Evolutionary conservation across 2,797 vertebrate genomes (phyloP), one percentile per base, ranked within the genome.

Genomic region (Sus cebifrons): DNA sequence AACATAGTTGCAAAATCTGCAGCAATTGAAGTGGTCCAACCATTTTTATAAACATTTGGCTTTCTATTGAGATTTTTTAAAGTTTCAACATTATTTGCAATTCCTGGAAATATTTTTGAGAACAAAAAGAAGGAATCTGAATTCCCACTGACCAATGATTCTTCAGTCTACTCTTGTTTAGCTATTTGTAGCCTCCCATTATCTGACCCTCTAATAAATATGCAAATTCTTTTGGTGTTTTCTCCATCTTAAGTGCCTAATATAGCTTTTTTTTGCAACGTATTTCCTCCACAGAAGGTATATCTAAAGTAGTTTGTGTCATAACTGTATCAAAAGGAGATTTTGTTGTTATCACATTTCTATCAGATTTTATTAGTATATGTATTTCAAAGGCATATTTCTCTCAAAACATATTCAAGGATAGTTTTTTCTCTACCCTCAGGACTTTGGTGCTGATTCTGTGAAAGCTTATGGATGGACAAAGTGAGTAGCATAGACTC

Each of bases 1-100:
- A 92, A 67, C 65, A 81, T 81, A 49, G 40, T 87, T 93, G 58
- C 86, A 93, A 96, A 96, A 96, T 74, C 62, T 85, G 25, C 60
- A 68, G 25, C 21, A 85, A 62, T 62, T 68, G 36, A 96, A 74
- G 88, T 2, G 18, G 8, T 84, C 65, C 89, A 96, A 68, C 15
- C 32, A 93, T 85, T 84, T 92, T 58, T 92, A 82, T 71, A 75
- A 94, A 85, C 86, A 81, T 81, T 86, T 81, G 27, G 15, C 74
- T 92, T 96, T 94, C 54, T n/a, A 60, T 75, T 81, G 44, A 94
- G 44, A 67, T 32, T 85, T 92, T 91, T 79, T 49, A 44, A 93
- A 75, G 21, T 96, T 94, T 75, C 65, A 62, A 84, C 20, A 92
- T 86, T 64, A 77, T 85, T 93, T 96, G 6, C 36, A 70, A 40